Evolutionary conservation across 2,113 vertebrate species (phyloP).

Genomic region (Sphaerodactylus townsendi): DNA sequence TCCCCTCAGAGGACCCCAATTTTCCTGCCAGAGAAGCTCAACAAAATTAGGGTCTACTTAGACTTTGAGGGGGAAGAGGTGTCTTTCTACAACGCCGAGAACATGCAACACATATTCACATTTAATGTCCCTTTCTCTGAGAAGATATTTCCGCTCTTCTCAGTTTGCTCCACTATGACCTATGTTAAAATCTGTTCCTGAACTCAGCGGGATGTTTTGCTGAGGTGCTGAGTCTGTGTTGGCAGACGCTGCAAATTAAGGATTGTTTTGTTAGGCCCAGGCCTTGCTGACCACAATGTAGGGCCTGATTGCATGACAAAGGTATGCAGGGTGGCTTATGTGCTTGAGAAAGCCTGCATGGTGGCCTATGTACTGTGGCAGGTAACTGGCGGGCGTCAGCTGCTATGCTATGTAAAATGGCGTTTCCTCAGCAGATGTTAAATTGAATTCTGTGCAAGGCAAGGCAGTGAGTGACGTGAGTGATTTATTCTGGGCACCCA

Average conservation of each 20-base stretch:
- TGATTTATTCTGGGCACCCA: not conserved
- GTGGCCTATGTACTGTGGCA: not conserved
- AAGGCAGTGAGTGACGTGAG: not conserved
- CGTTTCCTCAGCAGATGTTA: not conserved
- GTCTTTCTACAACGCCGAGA: slow-evolving; percentile 73
- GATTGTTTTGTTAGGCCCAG: not conserved
- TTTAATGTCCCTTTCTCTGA: slow-evolving; percentile 75
- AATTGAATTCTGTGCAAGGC: not conserved
- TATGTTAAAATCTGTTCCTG: slow-evolving; percentile 60
- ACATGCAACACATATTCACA: slow-evolving; percentile 76
- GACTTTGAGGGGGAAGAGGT: slow-evolving; percentile 76
- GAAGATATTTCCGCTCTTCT: slow-evolving; percentile 76
- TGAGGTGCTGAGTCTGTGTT: not conserved
- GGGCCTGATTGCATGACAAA: not conserved
- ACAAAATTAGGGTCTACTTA: slow-evolving; percentile 67
- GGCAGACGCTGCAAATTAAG: not conserved
- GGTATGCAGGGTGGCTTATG: not conserved
- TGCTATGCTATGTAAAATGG: not conserved
- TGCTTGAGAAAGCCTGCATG: too few species aligned
- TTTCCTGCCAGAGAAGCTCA: slow-evolving; percentile 44
- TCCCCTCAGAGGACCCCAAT: slow-evolving; percentile 68
- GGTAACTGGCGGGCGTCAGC: not conserved
- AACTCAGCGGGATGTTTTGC: not conserved
- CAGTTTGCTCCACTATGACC: slow-evolving; percentile 71
- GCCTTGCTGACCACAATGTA: not conserved